Conservation (phyloP, 2,888 invertebrate species). For the Odontocerum albicorne region DNA sequence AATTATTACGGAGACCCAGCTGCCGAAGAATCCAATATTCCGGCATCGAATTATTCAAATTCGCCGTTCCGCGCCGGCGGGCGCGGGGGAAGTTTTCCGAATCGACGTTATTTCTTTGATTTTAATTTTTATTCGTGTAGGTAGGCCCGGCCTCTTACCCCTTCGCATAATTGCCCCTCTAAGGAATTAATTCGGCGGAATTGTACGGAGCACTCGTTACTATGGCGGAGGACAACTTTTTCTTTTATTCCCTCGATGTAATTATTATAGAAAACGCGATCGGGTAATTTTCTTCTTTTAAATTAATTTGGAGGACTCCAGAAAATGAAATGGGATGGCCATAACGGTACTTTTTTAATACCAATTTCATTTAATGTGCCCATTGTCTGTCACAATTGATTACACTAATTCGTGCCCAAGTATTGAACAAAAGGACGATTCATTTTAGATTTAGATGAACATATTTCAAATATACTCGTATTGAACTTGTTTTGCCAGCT, state of each 20-base stretch:
- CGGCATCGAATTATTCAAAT: conserved; percentile 35
- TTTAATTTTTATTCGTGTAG: conserved; percentile 36
- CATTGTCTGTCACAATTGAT: conserved; percentile 23
- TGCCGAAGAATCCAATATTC: conserved; percentile 34
- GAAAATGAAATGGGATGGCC: conserved; percentile 27
- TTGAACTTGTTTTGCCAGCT: too few species aligned
- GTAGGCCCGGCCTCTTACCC: conserved; percentile 27
- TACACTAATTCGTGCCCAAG: conserved; percentile 3
- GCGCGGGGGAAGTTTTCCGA: conserved; percentile 21
- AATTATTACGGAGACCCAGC: conserved; percentile 35
- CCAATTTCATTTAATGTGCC: conserved; percentile 23
- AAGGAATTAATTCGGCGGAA: conserved; percentile 36
- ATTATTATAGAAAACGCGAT: conserved; percentile 37
- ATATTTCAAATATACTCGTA: too few species aligned
- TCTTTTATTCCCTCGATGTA: conserved; percentile 28
- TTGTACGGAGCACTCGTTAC: conserved; percentile 34
- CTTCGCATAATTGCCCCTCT: conserved; percentile 36
- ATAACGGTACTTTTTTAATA: conserved; percentile 24
- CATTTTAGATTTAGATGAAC: background rate
- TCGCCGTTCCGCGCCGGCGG: conserved; percentile 31
- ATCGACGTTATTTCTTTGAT: conserved; percentile 36
- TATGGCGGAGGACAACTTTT: conserved; percentile 30
- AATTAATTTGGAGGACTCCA: conserved; percentile 23
- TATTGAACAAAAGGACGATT: background rate
- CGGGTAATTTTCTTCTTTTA: conserved; percentile 30